Conservation (phyloP, 2,888 invertebrate species). For the Heterodera filipjevi region DNA sequence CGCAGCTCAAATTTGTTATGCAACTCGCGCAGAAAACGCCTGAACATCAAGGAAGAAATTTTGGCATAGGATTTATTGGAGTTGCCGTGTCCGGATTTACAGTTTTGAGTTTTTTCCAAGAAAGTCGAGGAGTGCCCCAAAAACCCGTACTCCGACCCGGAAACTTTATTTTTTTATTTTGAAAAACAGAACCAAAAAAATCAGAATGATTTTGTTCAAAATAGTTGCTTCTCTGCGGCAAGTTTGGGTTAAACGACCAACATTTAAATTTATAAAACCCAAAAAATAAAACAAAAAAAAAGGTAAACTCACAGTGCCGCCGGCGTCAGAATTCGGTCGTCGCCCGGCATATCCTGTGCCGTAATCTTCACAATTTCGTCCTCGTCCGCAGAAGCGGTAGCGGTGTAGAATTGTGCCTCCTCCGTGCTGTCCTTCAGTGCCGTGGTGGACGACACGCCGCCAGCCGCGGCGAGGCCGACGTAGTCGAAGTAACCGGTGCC, state of each 20-base stretch:
- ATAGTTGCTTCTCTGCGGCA: too few species aligned
- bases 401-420: conserved; percentile 65
- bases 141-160: too few species aligned
- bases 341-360: conserved; percentile 65
- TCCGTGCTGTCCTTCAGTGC: conserved; percentile 65
- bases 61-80: background rate
- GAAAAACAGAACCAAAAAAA: too few species aligned
- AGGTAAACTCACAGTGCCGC: conserved; percentile 67
- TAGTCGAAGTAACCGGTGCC: conserved; percentile 67
- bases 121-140: too few species aligned
- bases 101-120: too few species aligned
- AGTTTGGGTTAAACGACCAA: too few species aligned
- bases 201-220: too few species aligned
- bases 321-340: conserved; percentile 71
- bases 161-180: too few species aligned
- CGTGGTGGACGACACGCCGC: conserved; percentile 57
- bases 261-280: background rate
- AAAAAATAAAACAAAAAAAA: too few species aligned
- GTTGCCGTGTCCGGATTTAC: too few species aligned
- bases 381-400: conserved; percentile 58
- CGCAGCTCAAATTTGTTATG: conserved; percentile 68
- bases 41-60: background rate
- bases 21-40: conserved; percentile 71
- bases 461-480: conserved; percentile 62
- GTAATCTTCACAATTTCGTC: conserved; percentile 64